Evolutionary conservation across 2,113 vertebrate genomes (phyloP).

Genomic region (Hoplias malabaricus): DNA sequence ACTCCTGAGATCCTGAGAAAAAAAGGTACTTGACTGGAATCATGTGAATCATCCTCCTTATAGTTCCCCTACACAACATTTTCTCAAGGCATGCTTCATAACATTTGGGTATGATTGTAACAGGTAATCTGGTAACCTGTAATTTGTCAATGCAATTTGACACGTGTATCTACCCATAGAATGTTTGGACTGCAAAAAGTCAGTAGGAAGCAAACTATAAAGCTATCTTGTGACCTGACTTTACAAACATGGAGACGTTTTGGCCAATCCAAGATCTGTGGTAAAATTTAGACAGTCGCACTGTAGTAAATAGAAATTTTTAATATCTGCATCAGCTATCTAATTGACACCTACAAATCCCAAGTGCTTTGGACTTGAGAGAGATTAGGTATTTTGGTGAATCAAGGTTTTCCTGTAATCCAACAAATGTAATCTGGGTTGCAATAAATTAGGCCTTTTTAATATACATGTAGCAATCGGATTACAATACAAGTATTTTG

Average conservation of each 20-base stretch:
- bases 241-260: neutral
- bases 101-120: neutral
- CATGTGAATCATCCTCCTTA: neutral
- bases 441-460: too few relatives aligned
- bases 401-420: too few relatives aligned
- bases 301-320: too few relatives aligned
- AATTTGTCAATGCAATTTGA: neutral
- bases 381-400: too few relatives aligned
- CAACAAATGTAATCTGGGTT: too few relatives aligned
- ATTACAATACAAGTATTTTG: neutral
- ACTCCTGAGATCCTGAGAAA: conserved; percentile 38
- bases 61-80: neutral
- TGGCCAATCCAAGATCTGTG: too few relatives aligned
- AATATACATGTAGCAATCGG: neutral
- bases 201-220: neutral
- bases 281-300: too few relatives aligned
- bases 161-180: conserved; percentile 33
- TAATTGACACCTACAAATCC: too few relatives aligned
- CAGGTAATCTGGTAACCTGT: too few relatives aligned
- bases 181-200: neutral
- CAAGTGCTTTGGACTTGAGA: too few relatives aligned
- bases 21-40: conserved; percentile 4
- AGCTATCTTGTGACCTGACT: too few relatives aligned
- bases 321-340: too few relatives aligned
- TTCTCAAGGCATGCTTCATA: neutral